Evolutionary conservation across 2,888 invertebrate genomes (phyloP), one percentile per base, ranked within the genome.

Genomic region (Myopa tessellatipennis): DNA sequence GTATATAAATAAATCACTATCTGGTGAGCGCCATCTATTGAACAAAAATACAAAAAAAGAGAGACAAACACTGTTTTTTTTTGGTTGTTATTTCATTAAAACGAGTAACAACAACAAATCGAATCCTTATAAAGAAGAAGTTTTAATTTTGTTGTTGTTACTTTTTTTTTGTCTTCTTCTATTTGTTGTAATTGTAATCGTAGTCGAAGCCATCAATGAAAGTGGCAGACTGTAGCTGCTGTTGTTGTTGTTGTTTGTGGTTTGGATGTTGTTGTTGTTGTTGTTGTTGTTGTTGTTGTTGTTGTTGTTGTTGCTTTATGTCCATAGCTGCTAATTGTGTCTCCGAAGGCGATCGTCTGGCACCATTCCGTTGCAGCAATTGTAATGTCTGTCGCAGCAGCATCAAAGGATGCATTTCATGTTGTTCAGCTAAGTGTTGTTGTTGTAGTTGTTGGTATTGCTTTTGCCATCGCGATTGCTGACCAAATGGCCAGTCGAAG

Each of bases 241-340:
- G 67, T 67, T 79, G 75, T 58, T 70, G 78, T 52, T 76, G 61
- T 70, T 67, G 38, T 34, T n/a, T 45, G 18, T 26, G 12, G 16
- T 7, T 26, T 61, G 61, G 68, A 18, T 77, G 74, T 12, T 68
- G 73, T 10, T 38, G 81, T 76, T 79, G 73, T 16, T 58, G 81
- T 76, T 79, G 71, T 58, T 70, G 78, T 52, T 76, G 61, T 70
- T 67, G 38, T 34, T n/a, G 68, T 34, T 77, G 74, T 12, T 68
- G 73, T 10, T 38, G 81, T 76, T 79, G 73, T 16, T 58, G 81
- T 76, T 79, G 71, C 18, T 52, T 75, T 16, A 40, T 14, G 70
- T 73, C 73, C 67, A 65, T 55, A 58, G 45, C 75, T 69, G 82
- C 83, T 86, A 86, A 85, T 86, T 85, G 86, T 83, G 82, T 84